These are phyloP conservation scores for Orchestia grillus DNA, from an alignment of 1,140 invertebrate genomes.

Conservation along the genomic window DNA sequence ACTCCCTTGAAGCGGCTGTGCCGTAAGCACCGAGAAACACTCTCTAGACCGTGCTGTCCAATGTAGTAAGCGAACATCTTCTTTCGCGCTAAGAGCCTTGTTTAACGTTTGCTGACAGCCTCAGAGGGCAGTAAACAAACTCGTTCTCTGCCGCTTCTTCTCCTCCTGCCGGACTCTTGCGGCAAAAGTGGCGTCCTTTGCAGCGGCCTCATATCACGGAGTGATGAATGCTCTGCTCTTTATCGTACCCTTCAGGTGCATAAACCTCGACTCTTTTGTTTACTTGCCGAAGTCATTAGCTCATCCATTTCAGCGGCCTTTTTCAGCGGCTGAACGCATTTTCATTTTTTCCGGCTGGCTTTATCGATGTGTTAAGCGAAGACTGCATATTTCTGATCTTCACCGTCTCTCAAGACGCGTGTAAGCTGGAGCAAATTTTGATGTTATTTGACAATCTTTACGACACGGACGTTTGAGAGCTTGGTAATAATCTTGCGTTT, in stretches of 20 bases:
- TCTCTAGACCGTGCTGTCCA: conserved; percentile 11
- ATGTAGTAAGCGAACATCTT: background rate
- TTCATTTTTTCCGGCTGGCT: background rate
- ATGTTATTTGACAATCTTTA: background rate
- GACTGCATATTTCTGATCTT: background rate
- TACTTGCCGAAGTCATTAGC: background rate
- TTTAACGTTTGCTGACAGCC: background rate
- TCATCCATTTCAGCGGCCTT: background rate
- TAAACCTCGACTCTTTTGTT: conserved; percentile 1
- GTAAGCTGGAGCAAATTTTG: background rate
- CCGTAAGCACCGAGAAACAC: background rate
- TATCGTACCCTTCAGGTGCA: background rate
- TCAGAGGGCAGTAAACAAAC: conserved; percentile 14
- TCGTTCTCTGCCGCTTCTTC: background rate
- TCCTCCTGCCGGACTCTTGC: background rate
- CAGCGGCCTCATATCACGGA: background rate
- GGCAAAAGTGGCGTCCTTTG: background rate
- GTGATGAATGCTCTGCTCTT: background rate
- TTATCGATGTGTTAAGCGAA: background rate
- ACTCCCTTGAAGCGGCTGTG: background rate
- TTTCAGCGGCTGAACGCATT: background rate
- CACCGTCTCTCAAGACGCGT: background rate
- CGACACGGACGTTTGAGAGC: background rate
- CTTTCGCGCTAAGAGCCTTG: background rate
- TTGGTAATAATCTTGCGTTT: background rate